Conservation (phyloP, 1,140 invertebrate genomes). For the Atta cephalotes region DNA sequence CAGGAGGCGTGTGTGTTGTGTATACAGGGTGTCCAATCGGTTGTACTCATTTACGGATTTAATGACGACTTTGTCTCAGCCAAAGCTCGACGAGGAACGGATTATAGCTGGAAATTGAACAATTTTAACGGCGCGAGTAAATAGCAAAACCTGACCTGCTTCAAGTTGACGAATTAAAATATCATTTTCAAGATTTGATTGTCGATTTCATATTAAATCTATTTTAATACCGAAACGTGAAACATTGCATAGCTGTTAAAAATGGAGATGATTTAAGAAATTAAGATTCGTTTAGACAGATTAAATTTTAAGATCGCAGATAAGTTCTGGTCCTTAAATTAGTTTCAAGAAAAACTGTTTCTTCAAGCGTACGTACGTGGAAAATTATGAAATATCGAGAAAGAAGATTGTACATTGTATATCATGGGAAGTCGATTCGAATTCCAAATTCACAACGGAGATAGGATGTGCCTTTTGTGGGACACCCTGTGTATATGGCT, state of each 20-base stretch:
- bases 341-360: background rate
- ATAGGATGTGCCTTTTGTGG: background rate
- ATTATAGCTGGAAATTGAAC: background rate
- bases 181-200: background rate
- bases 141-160: background rate
- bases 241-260: background rate
- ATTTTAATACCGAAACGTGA: background rate
- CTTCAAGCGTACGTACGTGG: too few relatives aligned
- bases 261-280: background rate
- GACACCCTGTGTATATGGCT: conserved; percentile 50
- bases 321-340: background rate
- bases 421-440: background rate
- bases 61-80: background rate
- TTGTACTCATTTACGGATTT: background rate
- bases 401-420: background rate
- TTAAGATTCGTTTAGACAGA: background rate
- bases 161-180: background rate
- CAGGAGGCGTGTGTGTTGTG: conserved; percentile 46
- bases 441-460: background rate
- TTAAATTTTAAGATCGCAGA: background rate
- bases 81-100: background rate
- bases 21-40: conserved; percentile 40
- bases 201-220: background rate
- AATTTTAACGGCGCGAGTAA: background rate
- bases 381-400: background rate